Evolutionary conservation across 2,797 vertebrate species (phyloP).

Genomic region (Acanthopagrus latus): DNA sequence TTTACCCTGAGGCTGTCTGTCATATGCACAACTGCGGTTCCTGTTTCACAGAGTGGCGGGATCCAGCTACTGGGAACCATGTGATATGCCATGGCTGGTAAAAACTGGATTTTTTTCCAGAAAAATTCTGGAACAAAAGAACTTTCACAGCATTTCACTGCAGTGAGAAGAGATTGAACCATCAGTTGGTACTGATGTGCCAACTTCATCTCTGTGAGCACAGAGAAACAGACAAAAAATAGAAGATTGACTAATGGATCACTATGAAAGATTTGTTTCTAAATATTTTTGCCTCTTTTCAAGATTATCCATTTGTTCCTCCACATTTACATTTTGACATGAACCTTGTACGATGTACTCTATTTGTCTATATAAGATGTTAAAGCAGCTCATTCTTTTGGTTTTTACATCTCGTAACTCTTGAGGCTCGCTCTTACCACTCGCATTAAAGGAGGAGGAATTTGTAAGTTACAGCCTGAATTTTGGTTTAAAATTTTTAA

Average conservation of each 20-base stretch:
- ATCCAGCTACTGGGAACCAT: constrained; percentile 57
- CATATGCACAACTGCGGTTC: constrained; percentile 68
- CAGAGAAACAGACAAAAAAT: not conserved
- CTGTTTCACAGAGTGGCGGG: constrained; percentile 74
- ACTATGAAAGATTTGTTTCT: not conserved
- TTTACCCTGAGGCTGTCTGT: constrained; percentile 64
- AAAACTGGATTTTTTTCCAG: constrained; percentile 21
- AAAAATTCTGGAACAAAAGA: not conserved
- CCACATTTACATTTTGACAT: not conserved
- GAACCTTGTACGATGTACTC: not conserved
- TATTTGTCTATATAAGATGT: not conserved
- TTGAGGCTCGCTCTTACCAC: not conserved
- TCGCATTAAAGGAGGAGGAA: not conserved
- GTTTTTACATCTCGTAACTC: not conserved
- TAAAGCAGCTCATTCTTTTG: not conserved
- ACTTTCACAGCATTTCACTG: not conserved
- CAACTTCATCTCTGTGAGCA: not conserved
- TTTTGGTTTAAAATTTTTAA: too few relatives aligned
- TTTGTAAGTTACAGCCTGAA: too few relatives aligned
- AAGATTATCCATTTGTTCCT: not conserved
- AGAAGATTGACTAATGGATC: not conserved
- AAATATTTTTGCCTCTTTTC: not conserved
- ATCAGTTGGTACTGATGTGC: not conserved
- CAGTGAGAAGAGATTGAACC: not conserved
- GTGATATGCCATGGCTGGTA: constrained; percentile 70